Base-by-base conservation (phyloP, 2,888 invertebrate genomes). In the Taphrorychus bicolor region DNA sequence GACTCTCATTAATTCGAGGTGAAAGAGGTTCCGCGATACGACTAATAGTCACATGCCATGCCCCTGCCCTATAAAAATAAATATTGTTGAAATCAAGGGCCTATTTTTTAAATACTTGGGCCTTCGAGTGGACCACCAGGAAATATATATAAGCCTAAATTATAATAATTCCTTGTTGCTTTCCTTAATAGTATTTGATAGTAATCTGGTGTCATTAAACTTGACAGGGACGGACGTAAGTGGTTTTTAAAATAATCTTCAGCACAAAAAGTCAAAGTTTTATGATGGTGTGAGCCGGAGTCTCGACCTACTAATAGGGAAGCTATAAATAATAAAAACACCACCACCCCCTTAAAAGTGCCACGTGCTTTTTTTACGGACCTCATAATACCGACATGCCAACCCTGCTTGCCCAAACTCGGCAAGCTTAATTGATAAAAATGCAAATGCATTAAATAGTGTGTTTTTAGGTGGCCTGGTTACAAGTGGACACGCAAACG, bases 401-500 rank as follows among this genome's bases (percentile, higher is more conserved):
- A 21, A 53, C 54, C 21, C 54, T 61, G 54, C 22, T 45, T 23
- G 9, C 40, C 14, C 18, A 56, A 32, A 22, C 21, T 56, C n/a
- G n/a, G n/a, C n/a, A n/a, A 24, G 14, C 40, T 24, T 57, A 65
- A 59, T 65, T 65, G 59, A 65, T 65, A 65, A 59, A 59, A 52
- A 65, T 60, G 60, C 57, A 61, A 66, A 66, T 61, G 48, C 48
- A 63, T 64, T 57, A 42, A 54, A 60, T 42, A 56, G 24, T 22
- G 24, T 57, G 57, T 49, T 83, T 82, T 17, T 81, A 94, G 94
- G 92, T 94, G 18, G 95, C 95, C 69, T 95, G 94, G 94, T 82
- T 95, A 51, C 87, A 93, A 49, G 94, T 95, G 52, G 94, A 95
- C 82, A 95, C 94, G 9, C 95, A 95, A 83, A 95, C 95, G 3